Base-by-base conservation (phyloP, 2,113 vertebrate species). In the Vicugna pacos region DNA sequence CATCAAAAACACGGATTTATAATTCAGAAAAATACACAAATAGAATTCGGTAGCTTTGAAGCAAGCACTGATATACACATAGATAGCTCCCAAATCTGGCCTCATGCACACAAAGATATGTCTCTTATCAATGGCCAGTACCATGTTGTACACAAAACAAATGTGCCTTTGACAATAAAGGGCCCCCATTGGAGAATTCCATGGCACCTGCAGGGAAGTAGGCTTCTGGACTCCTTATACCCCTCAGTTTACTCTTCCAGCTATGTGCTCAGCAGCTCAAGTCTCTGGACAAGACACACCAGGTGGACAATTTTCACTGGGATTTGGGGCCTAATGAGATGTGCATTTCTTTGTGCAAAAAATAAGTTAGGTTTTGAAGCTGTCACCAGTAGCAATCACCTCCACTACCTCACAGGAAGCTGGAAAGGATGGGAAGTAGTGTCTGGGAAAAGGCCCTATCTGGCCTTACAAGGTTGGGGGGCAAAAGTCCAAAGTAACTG, bases 1-100 rank as follows among this genome's bases (percentile, higher is more conserved):
- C 73, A 96, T 93, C 83, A 65, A 97, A 96, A 97, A 97, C 94
- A 98, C 89, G 62, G 92, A 97, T 97, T 98, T 94, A 56, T 87
- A 95, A 96, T 70, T 89, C 84, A 98, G 79, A 70, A 75, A 86
- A 85, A 93, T 67, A 60, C 0, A 75, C 83, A 77, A 28, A 91
- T 92, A 56, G 2, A 64, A 73, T 35, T 56, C 19, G n/a, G 70
- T 24, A 81, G 58, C 20, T 95, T 65, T 93, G 87, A 89, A 95
- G 56, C 67, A 83, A 97, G 97, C 84, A 96, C 92, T 76, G 73
- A 96, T 87, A 82, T 64, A 89, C 72, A 96, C 3, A 81, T 4
- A 67, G 85, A 75, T 91, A 89, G 97, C 96, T 97, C 93, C 92
- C 94, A 16, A 60, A 38, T 95, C 32, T 56, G 92, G 85, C 85